A percentile compares a stretch with the other conserved stretches of the same genome.
These are phyloP conservation scores for Stenichneumon culpator DNA, from an alignment of 2,888 invertebrate species.

Conservation along the genomic window DNA sequence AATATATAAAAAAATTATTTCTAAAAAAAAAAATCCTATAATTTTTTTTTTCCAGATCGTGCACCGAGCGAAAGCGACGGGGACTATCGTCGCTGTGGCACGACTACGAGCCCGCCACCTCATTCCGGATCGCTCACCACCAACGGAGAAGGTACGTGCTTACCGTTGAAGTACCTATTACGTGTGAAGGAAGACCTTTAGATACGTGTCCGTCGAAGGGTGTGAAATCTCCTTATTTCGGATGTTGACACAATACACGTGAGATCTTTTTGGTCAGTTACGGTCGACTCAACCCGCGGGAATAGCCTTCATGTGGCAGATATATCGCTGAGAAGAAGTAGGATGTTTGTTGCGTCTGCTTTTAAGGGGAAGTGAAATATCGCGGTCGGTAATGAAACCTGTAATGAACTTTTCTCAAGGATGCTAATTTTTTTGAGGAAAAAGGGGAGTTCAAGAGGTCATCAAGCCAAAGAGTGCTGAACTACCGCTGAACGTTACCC, in stretches of 20 bases:
- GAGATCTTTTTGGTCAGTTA: neutral
- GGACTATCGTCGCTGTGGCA: conserved; percentile 86
- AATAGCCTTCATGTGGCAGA: neutral
- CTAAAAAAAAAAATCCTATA: neutral
- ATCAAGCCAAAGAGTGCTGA: too few species aligned
- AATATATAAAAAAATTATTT: too few species aligned
- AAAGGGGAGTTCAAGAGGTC: too few species aligned
- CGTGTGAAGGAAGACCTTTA: neutral
- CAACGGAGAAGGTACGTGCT: conserved; percentile 91
- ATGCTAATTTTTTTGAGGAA: too few species aligned
- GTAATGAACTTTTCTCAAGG: too few species aligned
- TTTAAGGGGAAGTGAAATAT: too few species aligned
- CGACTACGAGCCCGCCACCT: conserved; percentile 88
- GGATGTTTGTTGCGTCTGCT: neutral
- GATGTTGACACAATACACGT: neutral
- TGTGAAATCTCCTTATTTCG: neutral
- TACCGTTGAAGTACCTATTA: neutral
- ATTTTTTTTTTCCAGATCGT: conserved; percentile 86
- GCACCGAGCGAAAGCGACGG: conserved; percentile 89
- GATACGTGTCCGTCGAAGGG: neutral
- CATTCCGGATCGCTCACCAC: conserved; percentile 92
- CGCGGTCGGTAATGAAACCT: too few species aligned
- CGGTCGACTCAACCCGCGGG: too few species aligned
- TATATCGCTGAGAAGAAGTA: neutral
- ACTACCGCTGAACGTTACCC: too few species aligned